Conservation (phyloP, 2,113 vertebrate genomes). For the Clarias gariepinus region DNA sequence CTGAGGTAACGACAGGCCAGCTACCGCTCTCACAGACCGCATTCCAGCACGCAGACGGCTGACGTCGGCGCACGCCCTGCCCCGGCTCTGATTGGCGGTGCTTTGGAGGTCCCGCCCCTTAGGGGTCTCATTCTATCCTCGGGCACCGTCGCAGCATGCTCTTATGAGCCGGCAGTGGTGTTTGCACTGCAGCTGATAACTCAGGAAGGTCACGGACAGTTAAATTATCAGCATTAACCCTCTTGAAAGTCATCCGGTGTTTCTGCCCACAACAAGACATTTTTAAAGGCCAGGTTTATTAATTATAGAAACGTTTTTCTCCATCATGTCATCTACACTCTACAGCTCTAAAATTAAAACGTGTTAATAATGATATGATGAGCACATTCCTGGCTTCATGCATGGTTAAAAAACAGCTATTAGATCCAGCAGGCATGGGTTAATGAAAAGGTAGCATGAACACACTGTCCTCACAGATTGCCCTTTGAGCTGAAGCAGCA, state of each 20-base stretch:
- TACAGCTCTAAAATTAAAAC: conserved; percentile 52
- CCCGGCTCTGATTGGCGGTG: conserved; percentile 40
- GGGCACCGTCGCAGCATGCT: background rate
- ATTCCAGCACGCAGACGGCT: conserved; percentile 65
- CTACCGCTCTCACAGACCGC: conserved; percentile 52
- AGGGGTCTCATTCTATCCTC: background rate
- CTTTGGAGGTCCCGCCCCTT: background rate
- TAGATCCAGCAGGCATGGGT: conserved; percentile 57
- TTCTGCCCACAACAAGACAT: too few species aligned
- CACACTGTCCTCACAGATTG: conserved; percentile 45
- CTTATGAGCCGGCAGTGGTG: background rate
- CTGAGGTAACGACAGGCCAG: conserved; percentile 47
- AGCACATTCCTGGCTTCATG: conserved; percentile 41
- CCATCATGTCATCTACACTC: conserved; percentile 1
- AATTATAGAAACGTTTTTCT: conserved; percentile 29
- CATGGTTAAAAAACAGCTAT: conserved; percentile 54
- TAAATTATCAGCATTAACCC: background rate
- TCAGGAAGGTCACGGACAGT: background rate
- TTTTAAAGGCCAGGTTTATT: conserved; percentile 32
- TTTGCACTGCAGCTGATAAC: background rate
- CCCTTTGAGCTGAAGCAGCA: conserved; percentile 56
- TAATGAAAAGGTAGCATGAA: conserved; percentile 63
- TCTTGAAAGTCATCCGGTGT: background rate
- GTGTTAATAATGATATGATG: conserved; percentile 39
- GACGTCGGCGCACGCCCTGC: conserved; percentile 32